Base-by-base conservation (phyloP, 2,888 invertebrate genomes). In the Gymnosoma rotundatum region DNA sequence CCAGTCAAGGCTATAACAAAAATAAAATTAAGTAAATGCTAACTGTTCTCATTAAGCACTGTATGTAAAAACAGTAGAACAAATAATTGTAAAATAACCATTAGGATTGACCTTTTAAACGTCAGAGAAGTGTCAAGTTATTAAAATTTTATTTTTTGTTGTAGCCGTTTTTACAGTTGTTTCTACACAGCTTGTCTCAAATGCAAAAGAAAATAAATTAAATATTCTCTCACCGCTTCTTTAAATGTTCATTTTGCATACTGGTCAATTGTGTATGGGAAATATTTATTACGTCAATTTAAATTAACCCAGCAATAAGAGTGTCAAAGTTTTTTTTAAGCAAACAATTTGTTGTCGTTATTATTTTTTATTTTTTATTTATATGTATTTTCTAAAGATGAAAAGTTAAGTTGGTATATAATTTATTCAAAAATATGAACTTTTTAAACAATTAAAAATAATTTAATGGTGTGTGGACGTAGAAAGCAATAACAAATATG, bases 121-220 rank as follows among this genome's bases (percentile, higher is more conserved):
- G 81, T 81, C 84, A 84, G 78, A 70, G 78, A 81, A 81, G 78
- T 84, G 81, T 84, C 84, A 84, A 70, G 52, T 81, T 84, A 81
- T 84, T 70, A 72, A 70, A 72, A 66, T 32, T 38, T 36, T n/a
- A 67, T 66, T 66, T 74, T 74, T 38, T 38, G 36, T 9, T 52
- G 36, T 18, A 20, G 63, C 14, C 45, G 36, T 50, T 32, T 73
- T 60, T 32, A 32, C 66, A n/a, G 52, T 52, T 50, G 5, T 50
- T 32, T 32, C 32, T 32, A 32, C 32, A 8, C 6, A 32, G 7
- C 9, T 54, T 7, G n/a, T 66, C 12, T 45, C 3, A 20, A 52
- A 48, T 21, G 21, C 60, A 63, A 45, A 75, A n/a, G n/a, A n/a
- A n/a, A 42, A 52, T 42, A 58, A 67, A 58, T 58, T 36, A 12